Evolutionary conservation across 2,113 vertebrate genomes (phyloP), one percentile per base, ranked within the genome.

Genomic region (Oncorhynchus masou): DNA sequence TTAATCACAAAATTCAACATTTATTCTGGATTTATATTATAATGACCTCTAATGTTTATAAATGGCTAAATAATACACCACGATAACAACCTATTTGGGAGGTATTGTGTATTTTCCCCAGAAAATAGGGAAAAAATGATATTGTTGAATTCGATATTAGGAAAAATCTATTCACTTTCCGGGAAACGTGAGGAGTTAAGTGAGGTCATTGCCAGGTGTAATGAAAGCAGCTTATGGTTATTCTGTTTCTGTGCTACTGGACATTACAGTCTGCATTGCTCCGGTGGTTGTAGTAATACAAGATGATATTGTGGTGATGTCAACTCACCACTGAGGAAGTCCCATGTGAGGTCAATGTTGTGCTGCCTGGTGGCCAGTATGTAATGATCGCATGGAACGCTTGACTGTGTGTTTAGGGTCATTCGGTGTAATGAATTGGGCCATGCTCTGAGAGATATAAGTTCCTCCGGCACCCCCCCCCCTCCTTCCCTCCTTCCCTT

Each of bases 371-470:
- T 22, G 68, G 68, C 68, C 31, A 69, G 19, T n/a, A 45, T 27
- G 12, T 49, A 24, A 70, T 70, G 45, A 70, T 45, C 27, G 22
- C 68, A 70, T 70, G 68, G 45, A 70, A 70, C 20, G 68, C 45
- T 22, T 70, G 68, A 48, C 34, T 70, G 68, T 70, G 68, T 70
- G 68, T 70, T 70, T 16, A 22, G 45, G 68, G 34, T 70, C 68
- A 70, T 9, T 5, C 24, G 20, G 39, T 70, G 45, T 49, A 70
- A 48, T 70, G 39, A 70, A 19, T 20, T 20, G 29, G 66, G 29
- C 68, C 68, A 27, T 15, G 25, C 24, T 27, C 64, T 66, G 64
- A 70, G 39, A 22, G n/a, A 22, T 48, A 15, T 51, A 54, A 16
- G 39, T 24, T 69, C 34, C 39, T 49, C 45, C 22, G 22, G 27